Base-by-base conservation (phyloP, 2,888 invertebrate genomes). In the Zaprionus bogoriensis region DNA sequence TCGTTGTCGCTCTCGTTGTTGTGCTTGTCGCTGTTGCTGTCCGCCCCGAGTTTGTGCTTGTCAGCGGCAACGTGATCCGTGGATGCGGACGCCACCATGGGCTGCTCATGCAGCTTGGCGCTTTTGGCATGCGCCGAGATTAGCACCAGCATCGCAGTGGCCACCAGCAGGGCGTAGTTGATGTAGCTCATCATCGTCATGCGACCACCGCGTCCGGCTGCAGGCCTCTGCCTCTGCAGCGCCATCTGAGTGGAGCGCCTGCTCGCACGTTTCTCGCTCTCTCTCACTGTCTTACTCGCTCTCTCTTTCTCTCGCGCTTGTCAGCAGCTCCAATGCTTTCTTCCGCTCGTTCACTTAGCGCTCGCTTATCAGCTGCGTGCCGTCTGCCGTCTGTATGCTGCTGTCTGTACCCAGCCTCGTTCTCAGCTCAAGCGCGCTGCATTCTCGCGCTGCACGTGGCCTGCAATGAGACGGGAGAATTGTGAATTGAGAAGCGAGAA, bases 81-180 rank as follows among this genome's bases (percentile, higher is more conserved):
- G 38, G 77, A 52, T 27, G 51, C 20, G n/a, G n/a, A n/a, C 19
- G 41, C 19, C 39, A 22, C 32, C 60, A 42, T 14, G 19, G 60
- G 32, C 39, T 53, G 45, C 55, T 74, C 85, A 57, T 77, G 79
- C 44, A 87, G 48, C 61, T 88, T 77, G 51, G 89, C 79, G 65
- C 86, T 89, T 75, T 87, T 89, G 64, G 77, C 89, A 74, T 87
- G 86, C 52, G 79, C 88, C 44, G 89, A 81, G 54, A 89, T 86
- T 75, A 89, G 68, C 54, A 89, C 84, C 68, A 89, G 68, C 55
- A 88, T 66, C 14, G 78, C 76, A 27, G 78, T 81, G 60, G 79
- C 81, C 72, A 82, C 59, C 55, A 89, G 67, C 45, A 89, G 68
- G 30, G 74, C 84, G 63, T 84, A 89, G 76, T 88, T 89, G 45